phyloP scores from a whole-genome alignment of 2,797 vertebrate genomes.

The Falco rusticolus region DNA sequence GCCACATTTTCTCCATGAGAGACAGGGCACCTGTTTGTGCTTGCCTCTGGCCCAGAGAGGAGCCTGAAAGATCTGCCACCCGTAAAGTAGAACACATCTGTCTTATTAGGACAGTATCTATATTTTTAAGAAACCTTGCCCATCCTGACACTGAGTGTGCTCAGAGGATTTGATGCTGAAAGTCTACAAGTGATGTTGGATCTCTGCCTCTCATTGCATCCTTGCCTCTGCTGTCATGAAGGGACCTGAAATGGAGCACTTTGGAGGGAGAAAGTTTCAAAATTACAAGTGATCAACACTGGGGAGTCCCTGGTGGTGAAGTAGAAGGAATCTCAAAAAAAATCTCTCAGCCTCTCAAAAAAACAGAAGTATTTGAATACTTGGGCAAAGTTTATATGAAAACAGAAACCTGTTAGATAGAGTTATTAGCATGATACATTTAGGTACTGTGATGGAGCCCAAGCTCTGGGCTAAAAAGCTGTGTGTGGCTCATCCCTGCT shows the following conservation, averaged over 20 bases:
- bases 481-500: background rate
- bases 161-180: background rate
- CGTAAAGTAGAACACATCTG: background rate
- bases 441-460: background rate
- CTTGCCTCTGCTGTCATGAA: background rate
- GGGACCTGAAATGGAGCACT: background rate
- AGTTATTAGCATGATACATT: background rate
- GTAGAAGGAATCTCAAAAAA: background rate
- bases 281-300: background rate
- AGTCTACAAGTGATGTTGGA: background rate
- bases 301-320: background rate
- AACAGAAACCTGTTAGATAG: background rate
- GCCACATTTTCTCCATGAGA: background rate
- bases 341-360: background rate
- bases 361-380: background rate
- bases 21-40: background rate
- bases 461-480: background rate
- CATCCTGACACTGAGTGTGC: background rate
- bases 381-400: background rate
- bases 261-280: background rate
- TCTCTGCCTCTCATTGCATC: background rate
- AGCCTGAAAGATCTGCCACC: background rate
- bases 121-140: background rate
- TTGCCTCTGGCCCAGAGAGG: background rate
- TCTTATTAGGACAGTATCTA: background rate